Base-by-base conservation (phyloP, 1,140 invertebrate species). In the Lutraria rhynchaena region DNA sequence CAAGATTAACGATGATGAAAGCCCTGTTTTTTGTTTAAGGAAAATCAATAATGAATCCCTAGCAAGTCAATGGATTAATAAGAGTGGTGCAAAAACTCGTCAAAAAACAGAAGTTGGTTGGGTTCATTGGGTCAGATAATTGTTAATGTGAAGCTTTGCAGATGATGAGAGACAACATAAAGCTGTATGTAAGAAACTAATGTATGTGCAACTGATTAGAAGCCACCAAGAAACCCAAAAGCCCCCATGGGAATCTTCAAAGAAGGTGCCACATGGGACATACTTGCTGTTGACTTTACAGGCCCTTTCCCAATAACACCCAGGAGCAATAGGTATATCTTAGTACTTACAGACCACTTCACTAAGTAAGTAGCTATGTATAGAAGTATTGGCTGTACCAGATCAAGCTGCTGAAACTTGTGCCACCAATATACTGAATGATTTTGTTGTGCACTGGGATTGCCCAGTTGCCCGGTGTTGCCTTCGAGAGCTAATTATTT, bases 341-440 rank as follows among this genome's bases (percentile, higher is more conserved):
- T 73, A 5, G 46, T 73, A 13, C 15, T 73, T 5, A 73, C 69
- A 9, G 69, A 73, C 33, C 27, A 31, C 27, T 73, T 73, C 51
- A 11, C 44, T n/a, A 73, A 73, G 69, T 73, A 55, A n/a, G n/a
- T n/a, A n/a, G n/a, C n/a, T n/a, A n/a, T n/a, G n/a, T 53, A 49
- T 73, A 13, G 69, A 73, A 55, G 33, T 73, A 13, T 27, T 73
- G 19, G 7, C 69, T 29, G 51, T 73, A 13, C 46, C 69, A 49
- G 51, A 57, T 55, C 69, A 73, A 57, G 55, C 69, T 55, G 69
- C 69, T 11, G 69, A 73, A 51, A 57, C 27, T 7, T 73, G 69
- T 73, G 69, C 69, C n/a, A 5, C 27, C 24, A 53, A 46, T 15
- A 55, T 53, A 15, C 29, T 73, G 17, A 55, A 73, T n/a, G n/a